Percentiles rank a stretch among this genome's conserved stretches.
Evolutionary conservation across 2,113 vertebrate genomes (phyloP).

Genomic region (Neoarius graeffei): DNA sequence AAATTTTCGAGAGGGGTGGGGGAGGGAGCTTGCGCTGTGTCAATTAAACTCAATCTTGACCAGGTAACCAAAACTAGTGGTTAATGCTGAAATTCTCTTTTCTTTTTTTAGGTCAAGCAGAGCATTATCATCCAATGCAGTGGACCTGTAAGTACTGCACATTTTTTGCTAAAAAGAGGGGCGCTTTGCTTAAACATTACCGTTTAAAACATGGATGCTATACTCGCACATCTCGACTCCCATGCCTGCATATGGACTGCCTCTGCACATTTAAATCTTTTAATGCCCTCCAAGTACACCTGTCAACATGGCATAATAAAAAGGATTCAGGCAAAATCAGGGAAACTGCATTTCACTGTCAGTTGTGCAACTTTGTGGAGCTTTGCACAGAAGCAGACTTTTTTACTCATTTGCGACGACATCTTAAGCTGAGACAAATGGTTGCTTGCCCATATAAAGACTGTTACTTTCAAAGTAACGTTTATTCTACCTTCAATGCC

Average conservation of each 20-base stretch:
- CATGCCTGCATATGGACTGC: conserved; percentile 37
- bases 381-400: conserved; percentile 13
- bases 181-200: conserved; percentile 1
- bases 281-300: too few species aligned
- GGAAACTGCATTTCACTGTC: not conserved
- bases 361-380: conserved; percentile 42
- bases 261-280: conserved; percentile 51
- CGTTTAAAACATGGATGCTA: not conserved
- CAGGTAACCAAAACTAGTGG: too few species aligned
- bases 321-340: not conserved
- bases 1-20: too few species aligned
- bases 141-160: conserved; percentile 9
- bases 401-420: too few species aligned
- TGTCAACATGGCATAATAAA: conserved; percentile 50
- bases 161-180: not conserved
- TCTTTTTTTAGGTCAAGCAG: too few species aligned
- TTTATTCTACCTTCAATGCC: too few species aligned
- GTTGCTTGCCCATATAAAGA: too few species aligned
- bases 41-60: too few species aligned
- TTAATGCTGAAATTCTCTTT: too few species aligned
- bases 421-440: too few species aligned
- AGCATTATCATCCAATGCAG: not conserved
- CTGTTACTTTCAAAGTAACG: too few species aligned
- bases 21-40: too few species aligned
- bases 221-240: not conserved